These are phyloP conservation scores for Intellagama lesueurii DNA, from an alignment of 2,797 vertebrate genomes.

Conservation along the genomic window DNA sequence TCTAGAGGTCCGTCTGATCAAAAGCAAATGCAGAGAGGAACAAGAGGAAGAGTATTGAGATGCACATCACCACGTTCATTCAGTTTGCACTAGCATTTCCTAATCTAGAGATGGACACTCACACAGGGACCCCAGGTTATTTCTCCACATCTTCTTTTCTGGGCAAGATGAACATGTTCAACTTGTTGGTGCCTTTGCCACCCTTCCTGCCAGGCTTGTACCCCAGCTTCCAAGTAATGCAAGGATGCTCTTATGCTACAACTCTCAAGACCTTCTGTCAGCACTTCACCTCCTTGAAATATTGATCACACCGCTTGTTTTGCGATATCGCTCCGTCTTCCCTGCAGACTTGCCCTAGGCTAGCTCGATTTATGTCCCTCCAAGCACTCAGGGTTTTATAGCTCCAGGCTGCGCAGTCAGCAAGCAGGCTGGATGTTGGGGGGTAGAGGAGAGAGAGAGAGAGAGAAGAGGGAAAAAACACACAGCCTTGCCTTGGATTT, in stretches of 20 bases:
- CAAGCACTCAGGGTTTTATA: conserved; percentile 59
- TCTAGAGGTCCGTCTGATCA: not conserved
- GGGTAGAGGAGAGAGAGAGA: conserved; percentile 16
- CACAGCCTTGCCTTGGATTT: conserved; percentile 67
- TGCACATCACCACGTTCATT: too few relatives aligned
- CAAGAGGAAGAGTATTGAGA: not conserved
- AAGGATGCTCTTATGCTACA: conserved; percentile 47
- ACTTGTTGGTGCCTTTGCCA: not conserved
- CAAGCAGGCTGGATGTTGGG: conserved; percentile 44
- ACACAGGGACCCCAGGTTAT: too few relatives aligned
- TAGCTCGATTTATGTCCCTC: conserved; percentile 69
- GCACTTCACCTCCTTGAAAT: conserved; percentile 59
- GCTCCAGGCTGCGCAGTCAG: conserved; percentile 68
- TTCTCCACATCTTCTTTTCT: not conserved
- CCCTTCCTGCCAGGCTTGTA: conserved; percentile 26
- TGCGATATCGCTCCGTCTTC: conserved; percentile 70
- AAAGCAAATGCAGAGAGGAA: not conserved
- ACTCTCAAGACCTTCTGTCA: conserved; percentile 30
- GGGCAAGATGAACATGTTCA: not conserved
- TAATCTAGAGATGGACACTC: not conserved
- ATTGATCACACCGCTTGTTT: conserved; percentile 72
- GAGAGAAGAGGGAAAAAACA: not conserved
- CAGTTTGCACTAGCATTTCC: not conserved
- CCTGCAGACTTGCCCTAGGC: conserved; percentile 61
- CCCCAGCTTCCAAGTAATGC: conserved; percentile 36